Conservation (phyloP, 2,113 vertebrate genomes). For the Oreochromis tanganicae region DNA sequence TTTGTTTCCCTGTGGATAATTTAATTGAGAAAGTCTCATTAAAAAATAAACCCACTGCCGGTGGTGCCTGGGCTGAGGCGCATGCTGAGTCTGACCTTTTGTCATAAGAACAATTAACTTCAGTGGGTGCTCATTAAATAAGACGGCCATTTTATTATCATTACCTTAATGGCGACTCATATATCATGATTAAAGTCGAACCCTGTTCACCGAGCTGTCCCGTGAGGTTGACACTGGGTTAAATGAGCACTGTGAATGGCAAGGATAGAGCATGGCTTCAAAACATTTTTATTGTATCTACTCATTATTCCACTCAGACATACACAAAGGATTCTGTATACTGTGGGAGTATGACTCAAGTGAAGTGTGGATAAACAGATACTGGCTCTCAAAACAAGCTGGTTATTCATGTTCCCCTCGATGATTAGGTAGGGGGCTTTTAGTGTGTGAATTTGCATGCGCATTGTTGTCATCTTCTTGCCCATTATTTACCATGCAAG, state of each 20-base stretch:
- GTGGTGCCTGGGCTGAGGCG: neutral
- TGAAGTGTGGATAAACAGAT: slow-evolving; percentile 3
- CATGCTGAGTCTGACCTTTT: slow-evolving; percentile 53
- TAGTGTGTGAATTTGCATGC: neutral
- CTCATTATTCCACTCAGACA: slow-evolving; percentile 5
- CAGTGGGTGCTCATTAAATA: slow-evolving; percentile 42
- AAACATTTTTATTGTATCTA: neutral
- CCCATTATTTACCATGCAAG: neutral
- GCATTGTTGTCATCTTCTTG: neutral
- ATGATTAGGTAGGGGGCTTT: neutral
- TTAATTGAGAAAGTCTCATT: slow-evolving; percentile 54
- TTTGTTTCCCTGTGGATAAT: slow-evolving; percentile 43
- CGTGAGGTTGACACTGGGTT: neutral
- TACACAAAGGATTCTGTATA: neutral
- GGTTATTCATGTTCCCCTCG: neutral
- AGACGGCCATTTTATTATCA: slow-evolving; percentile 41
- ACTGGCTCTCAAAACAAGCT: neutral
- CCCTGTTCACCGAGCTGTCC: neutral
- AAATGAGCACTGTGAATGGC: neutral
- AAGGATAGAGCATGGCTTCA: neutral
- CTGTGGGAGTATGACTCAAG: neutral
- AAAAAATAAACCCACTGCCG: slow-evolving; percentile 1
- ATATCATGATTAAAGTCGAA: slow-evolving; percentile 23
- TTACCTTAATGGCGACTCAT: slow-evolving; percentile 29
- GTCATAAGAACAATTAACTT: slow-evolving; percentile 55